Evolutionary conservation across 2,113 vertebrate species (phyloP).

Genomic region (Corythoichthys haematopterus): DNA sequence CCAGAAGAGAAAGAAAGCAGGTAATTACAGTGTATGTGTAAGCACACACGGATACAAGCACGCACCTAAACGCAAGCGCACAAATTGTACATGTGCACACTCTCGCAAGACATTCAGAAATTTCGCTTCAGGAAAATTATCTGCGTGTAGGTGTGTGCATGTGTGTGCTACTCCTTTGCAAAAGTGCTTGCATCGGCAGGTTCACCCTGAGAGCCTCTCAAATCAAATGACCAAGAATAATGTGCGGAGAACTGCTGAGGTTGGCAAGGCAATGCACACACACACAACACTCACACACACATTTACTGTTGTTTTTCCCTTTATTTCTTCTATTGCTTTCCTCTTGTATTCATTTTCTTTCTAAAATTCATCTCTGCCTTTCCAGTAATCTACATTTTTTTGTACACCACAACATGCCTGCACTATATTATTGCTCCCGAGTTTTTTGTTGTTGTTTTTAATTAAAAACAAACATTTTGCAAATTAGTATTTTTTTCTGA

Average conservation of each 20-base stretch:
- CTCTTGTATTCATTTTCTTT: not conserved
- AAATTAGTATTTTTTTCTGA: not conserved
- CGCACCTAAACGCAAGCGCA: not conserved
- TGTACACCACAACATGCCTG: not conserved
- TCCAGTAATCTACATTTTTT: not conserved
- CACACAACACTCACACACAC: constrained; percentile 13
- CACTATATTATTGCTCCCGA: not conserved
- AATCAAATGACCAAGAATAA: constrained; percentile 67
- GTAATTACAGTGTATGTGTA: not conserved
- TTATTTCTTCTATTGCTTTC: constrained; percentile 1
- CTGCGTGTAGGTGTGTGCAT: constrained; percentile 3
- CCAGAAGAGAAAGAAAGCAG: too few relatives aligned
- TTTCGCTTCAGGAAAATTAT: constrained; percentile 11
- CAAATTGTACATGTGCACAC: not conserved
- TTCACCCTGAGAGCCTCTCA: constrained; percentile 58
- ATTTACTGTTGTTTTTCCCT: not conserved
- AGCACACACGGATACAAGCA: not conserved
- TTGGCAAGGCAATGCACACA: constrained; percentile 32
- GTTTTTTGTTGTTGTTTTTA: not conserved
- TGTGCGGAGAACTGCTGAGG: constrained; percentile 62
- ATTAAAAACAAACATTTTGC: not conserved
- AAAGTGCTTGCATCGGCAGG: constrained; percentile 64
- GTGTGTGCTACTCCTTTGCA: not conserved
- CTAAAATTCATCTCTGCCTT: not conserved
- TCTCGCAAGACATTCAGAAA: not conserved